These are phyloP conservation scores for Drosophila ogumai DNA, from an alignment of 1,140 invertebrate species.

Conservation along the genomic window DNA sequence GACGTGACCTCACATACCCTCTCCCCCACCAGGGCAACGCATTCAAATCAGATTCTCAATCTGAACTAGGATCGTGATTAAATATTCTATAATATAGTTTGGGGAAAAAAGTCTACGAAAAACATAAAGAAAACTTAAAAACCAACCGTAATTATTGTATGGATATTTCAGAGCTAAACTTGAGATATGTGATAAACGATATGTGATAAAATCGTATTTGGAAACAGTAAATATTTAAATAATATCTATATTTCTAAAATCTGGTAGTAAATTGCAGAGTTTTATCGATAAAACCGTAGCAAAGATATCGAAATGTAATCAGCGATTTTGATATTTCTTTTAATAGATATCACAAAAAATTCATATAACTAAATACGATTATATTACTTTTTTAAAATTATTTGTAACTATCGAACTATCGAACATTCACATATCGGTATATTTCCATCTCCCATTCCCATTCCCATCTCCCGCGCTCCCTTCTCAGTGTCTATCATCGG, in stretches of 20 bases:
- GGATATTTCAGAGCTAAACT: not conserved
- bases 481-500: conserved; percentile 10
- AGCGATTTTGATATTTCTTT: no score
- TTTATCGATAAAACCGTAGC: not conserved
- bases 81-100: not conserved
- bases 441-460: not conserved
- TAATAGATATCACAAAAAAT: no score
- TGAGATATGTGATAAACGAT: not conserved
- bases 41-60: not conserved
- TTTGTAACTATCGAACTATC: not conserved
- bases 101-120: not conserved
- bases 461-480: not conserved
- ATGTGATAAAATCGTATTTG: not conserved
- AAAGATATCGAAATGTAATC: not conserved
- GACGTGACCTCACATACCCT: conserved; percentile 22
- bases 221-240: not conserved
- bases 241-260: not conserved
- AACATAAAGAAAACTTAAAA: no score
- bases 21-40: not conserved
- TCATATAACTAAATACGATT: no score
- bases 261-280: not conserved
- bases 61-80: not conserved
- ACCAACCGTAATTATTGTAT: not conserved
- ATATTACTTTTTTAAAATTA: not conserved
- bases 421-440: not conserved